phyloP scores from a whole-genome alignment of 2,113 vertebrate species.

The Eublepharis macularius region DNA sequence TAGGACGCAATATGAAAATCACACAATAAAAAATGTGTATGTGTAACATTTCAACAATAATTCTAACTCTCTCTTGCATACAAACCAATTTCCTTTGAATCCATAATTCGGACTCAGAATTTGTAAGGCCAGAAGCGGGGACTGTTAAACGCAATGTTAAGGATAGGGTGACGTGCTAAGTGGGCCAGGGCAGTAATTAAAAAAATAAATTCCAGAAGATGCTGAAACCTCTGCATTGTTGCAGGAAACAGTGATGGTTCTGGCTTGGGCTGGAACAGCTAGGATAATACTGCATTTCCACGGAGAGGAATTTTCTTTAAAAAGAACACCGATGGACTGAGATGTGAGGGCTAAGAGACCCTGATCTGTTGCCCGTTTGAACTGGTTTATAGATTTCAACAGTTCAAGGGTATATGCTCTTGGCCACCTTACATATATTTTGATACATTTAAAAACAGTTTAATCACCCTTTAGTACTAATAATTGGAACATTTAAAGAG shows the following conservation, averaged over 20 bases:
- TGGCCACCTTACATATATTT: background rate
- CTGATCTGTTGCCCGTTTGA: constrained; percentile 11
- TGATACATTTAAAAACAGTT: background rate
- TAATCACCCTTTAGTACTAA: background rate
- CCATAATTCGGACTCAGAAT: background rate
- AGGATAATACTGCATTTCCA: constrained; percentile 64
- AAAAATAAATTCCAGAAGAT: constrained; percentile 65
- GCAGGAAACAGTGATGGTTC: constrained; percentile 14
- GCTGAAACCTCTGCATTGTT: constrained; percentile 42
- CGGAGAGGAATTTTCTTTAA: constrained; percentile 58
- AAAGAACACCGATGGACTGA: constrained; percentile 46
- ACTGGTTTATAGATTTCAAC: background rate
- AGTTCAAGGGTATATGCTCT: background rate
- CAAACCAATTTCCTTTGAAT: background rate
- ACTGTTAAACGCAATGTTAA: background rate
- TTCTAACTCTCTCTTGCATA: background rate
- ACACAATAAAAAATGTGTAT: background rate
- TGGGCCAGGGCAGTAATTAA: constrained; percentile 50
- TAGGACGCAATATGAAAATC: background rate
- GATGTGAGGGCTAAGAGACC: constrained; percentile 37
- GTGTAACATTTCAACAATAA: background rate
- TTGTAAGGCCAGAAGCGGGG: background rate
- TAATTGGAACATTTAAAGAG: background rate
- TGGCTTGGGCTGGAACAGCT: constrained; percentile 64
- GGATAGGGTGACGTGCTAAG: constrained; percentile 53